A percentile compares a stretch with the other conserved stretches of the same genome.
Evolutionary conservation across 2,113 vertebrate species (phyloP).

Genomic region (Pomatostomus ruficeps): DNA sequence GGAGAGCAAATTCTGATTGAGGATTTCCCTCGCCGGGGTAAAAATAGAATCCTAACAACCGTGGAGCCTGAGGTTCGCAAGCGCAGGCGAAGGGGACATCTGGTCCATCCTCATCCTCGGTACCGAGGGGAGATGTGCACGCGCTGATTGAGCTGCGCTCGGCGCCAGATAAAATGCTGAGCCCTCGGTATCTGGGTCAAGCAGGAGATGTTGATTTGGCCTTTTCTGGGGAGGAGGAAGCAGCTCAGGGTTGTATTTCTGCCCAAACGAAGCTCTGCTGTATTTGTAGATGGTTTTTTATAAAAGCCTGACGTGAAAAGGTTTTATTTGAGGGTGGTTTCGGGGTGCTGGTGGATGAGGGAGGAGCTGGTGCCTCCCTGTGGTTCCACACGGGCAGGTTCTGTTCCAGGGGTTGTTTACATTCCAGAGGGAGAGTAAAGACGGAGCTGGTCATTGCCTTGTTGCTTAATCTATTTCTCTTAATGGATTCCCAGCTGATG

Average conservation of each 20-base stretch:
- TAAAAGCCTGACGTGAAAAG: not conserved
- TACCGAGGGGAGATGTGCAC: rapidly evolving
- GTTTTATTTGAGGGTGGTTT: not conserved
- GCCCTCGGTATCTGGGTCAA: not conserved
- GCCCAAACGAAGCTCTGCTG: not conserved
- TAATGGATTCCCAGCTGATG: slow-evolving; percentile 49
- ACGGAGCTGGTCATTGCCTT: not conserved
- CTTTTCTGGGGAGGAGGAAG: not conserved
- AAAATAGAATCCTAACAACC: not conserved
- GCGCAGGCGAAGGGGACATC: not conserved
- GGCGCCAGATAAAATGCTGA: not conserved
- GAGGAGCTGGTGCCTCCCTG: not conserved
- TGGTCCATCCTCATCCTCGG: not conserved
- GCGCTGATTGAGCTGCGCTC: rapidly evolving
- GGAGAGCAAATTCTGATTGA: not conserved
- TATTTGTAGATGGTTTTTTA: not conserved
- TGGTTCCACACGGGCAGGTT: not conserved
- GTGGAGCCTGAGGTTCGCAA: not conserved
- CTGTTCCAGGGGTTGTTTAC: not conserved
- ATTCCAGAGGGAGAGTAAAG: not conserved
- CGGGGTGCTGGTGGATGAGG: not conserved
- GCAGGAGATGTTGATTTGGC: not conserved
- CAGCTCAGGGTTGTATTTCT: not conserved
- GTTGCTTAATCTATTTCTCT: slow-evolving; percentile 51
- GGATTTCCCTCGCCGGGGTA: not conserved